Percentiles rank a stretch among this genome's conserved stretches.
These are phyloP conservation scores for Rousettus leschenaultii DNA, from an alignment of 2,113 vertebrate species.

Conservation along the genomic window DNA sequence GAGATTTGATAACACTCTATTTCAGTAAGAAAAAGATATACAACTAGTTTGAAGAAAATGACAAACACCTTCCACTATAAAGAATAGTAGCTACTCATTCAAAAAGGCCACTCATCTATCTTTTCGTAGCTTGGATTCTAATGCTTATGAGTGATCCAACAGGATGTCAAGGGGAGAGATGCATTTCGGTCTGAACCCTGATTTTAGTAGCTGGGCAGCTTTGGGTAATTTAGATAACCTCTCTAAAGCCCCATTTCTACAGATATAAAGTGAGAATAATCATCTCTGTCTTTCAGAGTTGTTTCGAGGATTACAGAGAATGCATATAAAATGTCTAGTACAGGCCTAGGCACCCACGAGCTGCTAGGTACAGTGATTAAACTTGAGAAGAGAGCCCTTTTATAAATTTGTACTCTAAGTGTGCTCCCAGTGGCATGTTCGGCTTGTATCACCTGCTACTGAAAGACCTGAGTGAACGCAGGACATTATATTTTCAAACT, in stretches of 20 bases:
- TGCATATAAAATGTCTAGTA: not conserved
- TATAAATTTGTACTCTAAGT: not conserved
- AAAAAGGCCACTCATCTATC: not conserved
- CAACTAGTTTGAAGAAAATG: not conserved
- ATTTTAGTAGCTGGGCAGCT: not conserved
- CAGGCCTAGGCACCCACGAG: not conserved
- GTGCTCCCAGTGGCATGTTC: not conserved
- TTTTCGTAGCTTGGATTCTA: not conserved
- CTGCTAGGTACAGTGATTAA: not conserved
- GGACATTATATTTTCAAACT: not conserved
- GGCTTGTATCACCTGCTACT: not conserved
- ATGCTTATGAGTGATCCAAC: not conserved
- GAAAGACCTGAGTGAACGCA: not conserved
- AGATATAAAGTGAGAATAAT: slow-evolving; percentile 10
- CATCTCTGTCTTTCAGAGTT: not conserved
- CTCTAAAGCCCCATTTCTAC: not conserved
- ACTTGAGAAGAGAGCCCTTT: not conserved
- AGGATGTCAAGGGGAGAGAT: not conserved
- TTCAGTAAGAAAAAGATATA: not conserved
- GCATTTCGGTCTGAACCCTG: not conserved
- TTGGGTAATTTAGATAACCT: not conserved
- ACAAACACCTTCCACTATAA: not conserved
- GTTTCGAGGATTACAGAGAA: not conserved
- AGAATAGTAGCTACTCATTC: not conserved
- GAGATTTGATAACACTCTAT: not conserved